Evolutionary conservation across 92 coral and sea anemone species (phyloP).

Genomic region (Epizoanthus rinbou): DNA sequence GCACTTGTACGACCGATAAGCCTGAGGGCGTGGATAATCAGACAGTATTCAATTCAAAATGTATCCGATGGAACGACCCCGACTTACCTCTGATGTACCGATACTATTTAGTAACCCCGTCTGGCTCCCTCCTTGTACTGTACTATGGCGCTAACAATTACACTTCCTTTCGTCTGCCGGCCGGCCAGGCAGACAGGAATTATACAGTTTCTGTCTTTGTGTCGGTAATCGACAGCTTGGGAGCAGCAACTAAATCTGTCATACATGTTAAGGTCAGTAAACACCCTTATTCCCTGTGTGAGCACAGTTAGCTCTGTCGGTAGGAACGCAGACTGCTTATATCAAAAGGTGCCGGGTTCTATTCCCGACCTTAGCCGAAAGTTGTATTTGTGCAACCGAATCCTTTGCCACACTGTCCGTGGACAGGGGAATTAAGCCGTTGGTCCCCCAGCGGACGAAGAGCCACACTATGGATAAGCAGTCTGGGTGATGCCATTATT

Average conservation of each 20-base stretch:
- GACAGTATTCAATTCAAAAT: constrained; percentile 4
- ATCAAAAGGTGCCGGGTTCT: neutral
- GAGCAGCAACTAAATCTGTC: constrained; percentile 1
- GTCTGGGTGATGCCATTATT: no score
- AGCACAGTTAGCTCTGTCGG: no score
- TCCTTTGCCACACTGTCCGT: no score
- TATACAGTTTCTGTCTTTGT: neutral
- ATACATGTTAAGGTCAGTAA: neutral
- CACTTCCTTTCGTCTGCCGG: neutral
- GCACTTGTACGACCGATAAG: constrained; percentile 1
- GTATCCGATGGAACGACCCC: constrained; percentile 18
- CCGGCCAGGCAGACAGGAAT: neutral
- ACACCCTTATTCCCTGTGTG: neutral
- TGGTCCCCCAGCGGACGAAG: no score
- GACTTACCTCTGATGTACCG: neutral
- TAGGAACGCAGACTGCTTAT: neutral
- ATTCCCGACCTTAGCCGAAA: neutral
- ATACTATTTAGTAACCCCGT: neutral
- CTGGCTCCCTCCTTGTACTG: neutral
- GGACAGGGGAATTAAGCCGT: no score
- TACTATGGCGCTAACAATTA: neutral
- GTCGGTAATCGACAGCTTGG: neutral
- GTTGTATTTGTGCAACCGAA: no score
- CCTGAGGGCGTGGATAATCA: constrained; percentile 3
- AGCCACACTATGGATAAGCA: no score